Conservation (phyloP, 2,113 vertebrate species). For the Coptodon rendalli region DNA sequence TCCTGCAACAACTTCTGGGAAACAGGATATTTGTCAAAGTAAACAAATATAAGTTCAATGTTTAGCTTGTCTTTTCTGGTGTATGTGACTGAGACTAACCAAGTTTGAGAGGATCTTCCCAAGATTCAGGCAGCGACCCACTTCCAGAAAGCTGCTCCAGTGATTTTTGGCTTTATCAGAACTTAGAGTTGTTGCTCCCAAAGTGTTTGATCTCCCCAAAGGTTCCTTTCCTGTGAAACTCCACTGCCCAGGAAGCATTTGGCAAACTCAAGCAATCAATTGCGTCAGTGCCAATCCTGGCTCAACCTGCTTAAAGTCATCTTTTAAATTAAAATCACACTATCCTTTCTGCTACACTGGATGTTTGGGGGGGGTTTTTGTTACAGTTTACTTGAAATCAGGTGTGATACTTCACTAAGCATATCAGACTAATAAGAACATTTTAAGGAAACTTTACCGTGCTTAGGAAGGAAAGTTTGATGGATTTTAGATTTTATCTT, state of each 20-base stretch:
- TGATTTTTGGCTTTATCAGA: accelerated
- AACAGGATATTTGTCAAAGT: background rate
- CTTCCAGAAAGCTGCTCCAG: background rate
- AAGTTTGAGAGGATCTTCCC: background rate
- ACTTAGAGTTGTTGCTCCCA: background rate
- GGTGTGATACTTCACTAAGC: background rate
- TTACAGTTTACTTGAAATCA: background rate
- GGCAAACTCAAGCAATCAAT: background rate
- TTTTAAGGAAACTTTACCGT: background rate
- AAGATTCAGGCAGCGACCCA: background rate
- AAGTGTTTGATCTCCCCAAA: background rate
- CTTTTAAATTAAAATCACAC: background rate
- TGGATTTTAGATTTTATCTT: background rate
- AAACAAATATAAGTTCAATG: background rate
- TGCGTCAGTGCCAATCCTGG: accelerated
- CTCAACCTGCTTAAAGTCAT: background rate
- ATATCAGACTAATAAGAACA: background rate
- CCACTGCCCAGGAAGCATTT: background rate
- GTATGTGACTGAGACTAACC: background rate
- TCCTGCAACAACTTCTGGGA: background rate
- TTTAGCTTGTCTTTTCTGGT: background rate
- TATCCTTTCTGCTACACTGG: background rate
- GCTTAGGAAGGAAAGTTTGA: background rate
- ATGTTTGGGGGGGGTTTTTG: no score
- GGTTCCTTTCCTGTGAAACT: background rate